Conservation (phyloP, 2,797 vertebrate species). For the Thalassophryne amazonica region DNA sequence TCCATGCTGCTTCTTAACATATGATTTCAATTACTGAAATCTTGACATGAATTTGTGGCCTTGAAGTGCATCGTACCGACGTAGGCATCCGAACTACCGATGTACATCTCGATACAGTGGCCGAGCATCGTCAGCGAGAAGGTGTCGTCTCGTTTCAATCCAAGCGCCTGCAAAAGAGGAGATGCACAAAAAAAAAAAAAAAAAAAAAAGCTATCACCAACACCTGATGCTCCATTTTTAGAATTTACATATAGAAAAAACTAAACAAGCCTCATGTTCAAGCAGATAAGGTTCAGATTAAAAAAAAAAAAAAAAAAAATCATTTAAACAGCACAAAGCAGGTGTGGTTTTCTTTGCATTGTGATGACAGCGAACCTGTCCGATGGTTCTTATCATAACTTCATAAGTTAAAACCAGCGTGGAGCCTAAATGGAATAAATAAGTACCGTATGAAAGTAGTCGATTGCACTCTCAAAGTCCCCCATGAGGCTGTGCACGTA, state of each 20-base stretch:
- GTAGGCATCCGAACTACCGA: conserved; percentile 96
- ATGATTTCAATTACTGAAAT: no score
- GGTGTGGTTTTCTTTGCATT: neutral
- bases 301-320: neutral
- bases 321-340: neutral
- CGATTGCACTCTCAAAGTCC: conserved; percentile 96
- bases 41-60: neutral
- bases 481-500: conserved; percentile 98
- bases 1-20: no score
- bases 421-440: neutral
- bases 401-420: neutral
- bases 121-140: conserved; percentile 99
- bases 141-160: conserved; percentile 95
- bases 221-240: neutral
- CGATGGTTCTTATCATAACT: no score
- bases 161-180: conserved; percentile 84
- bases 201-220: neutral
- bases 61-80: conserved; percentile 80
- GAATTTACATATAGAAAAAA: no score
- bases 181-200: neutral
- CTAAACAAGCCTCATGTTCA: no score
- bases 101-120: conserved; percentile 99
- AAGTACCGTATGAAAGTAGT: conserved; percentile 96
- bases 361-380: no score
- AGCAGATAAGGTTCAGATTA: no score